Base-by-base conservation (phyloP, 1,140 invertebrate genomes). In the Brachystomella parvula region DNA sequence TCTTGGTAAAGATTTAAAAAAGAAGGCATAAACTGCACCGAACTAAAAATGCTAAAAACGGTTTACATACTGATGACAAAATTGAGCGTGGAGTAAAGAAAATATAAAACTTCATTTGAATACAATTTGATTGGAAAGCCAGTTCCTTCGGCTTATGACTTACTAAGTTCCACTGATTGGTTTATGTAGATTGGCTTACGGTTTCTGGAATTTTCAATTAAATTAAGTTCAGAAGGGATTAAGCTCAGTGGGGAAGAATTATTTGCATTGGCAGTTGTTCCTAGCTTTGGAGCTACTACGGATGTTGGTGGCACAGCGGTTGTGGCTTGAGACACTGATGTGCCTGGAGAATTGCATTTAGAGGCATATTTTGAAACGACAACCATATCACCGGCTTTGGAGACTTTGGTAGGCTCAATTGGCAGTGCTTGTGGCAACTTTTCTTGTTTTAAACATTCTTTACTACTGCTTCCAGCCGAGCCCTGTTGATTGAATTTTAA, bases 111-210 rank as follows among this genome's bases (percentile, higher is more conserved):
- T n/a, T n/a, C n/a, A n/a, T n/a, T n/a, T n/a, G n/a, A n/a, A n/a
- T n/a, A n/a, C n/a, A n/a, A 39, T 61, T 33, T 31, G 6, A 35
- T 29, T 44, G 32, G 9, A 63, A 47, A 12, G 29, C 28, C 47
- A 31, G 15, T 64, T 29, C 31, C 30, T 56, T 35, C 31, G 31
- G 26, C 17, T 63, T 56, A 63, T 32, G 56, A 35, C 30, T 60
- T 35, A 56, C 29, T 60, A 24, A 21, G 28, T 60, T 70, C 65
- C 30, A 47, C 9, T 21, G 71, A 56, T 71, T 73, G 71, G 29
- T 60, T 61, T 47, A 73, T 67, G 61, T 73, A 73, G 57, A 73
- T 73, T 24, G 71, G 71, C 60, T 73, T 73, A n/a, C 71, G 63
- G 64, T 68, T 70, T 44, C 71, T 44, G 26, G 71, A 70, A 49